Percentiles rank a stretch among this genome's conserved stretches.
phyloP scores from a whole-genome alignment of 2,113 vertebrate genomes.

The Erythrolamprus reginae region DNA sequence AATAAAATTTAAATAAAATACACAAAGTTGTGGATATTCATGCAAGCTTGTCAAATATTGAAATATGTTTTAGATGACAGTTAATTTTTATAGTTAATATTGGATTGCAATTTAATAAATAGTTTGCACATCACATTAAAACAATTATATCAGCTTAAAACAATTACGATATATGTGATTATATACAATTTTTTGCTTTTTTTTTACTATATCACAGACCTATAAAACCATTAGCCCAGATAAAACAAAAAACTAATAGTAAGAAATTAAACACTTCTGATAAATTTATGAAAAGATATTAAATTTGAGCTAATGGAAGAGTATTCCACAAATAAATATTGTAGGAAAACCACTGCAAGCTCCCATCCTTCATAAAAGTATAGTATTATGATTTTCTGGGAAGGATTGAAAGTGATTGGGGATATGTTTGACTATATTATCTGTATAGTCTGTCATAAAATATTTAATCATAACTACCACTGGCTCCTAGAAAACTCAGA shows the following conservation, averaged over 20 bases:
- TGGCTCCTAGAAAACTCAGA: not conserved
- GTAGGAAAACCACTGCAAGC: not conserved
- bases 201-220: not conserved
- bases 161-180: not conserved
- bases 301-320: not conserved
- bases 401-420: not conserved
- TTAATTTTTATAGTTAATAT: not conserved
- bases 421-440: not conserved
- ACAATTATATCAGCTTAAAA: not conserved
- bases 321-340: not conserved
- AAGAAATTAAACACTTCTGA: not conserved
- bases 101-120: not conserved
- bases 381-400: not conserved
- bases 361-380: not conserved
- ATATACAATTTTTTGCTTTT: no score
- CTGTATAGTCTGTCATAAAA: no score
- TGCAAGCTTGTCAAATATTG: not conserved
- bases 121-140: not conserved
- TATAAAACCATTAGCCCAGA: not conserved
- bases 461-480: not conserved
- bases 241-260: not conserved
- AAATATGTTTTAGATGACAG: not conserved
- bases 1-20: not conserved
- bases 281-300: not conserved
- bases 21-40: not conserved